phyloP scores from a whole-genome alignment of 1,140 invertebrate genomes.

The Popillia japonica region DNA sequence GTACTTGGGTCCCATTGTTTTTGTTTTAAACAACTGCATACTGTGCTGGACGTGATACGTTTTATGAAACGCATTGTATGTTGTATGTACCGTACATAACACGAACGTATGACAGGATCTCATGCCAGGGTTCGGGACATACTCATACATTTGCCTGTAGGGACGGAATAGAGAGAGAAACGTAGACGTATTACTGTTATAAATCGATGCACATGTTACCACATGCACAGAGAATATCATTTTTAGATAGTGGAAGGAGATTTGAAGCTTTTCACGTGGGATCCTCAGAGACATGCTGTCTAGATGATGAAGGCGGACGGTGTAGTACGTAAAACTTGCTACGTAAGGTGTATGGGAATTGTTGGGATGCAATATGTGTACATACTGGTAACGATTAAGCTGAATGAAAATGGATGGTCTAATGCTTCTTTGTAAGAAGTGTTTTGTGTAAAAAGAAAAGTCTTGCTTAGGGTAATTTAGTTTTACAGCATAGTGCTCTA shows the following conservation, averaged over 20 bases:
- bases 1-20: background rate
- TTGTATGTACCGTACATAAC: background rate
- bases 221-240: slow-evolving; percentile 6
- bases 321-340: too few relatives aligned
- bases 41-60: background rate
- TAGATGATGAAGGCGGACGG: background rate
- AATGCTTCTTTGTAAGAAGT: too few relatives aligned
- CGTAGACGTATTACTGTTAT: background rate
- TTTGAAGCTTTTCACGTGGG: background rate
- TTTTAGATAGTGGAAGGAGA: slow-evolving; percentile 6
- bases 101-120: too few relatives aligned
- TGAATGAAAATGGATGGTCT: too few relatives aligned
- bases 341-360: too few relatives aligned
- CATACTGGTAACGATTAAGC: too few relatives aligned
- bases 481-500: too few relatives aligned
- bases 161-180: background rate
- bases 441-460: too few relatives aligned
- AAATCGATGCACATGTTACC: background rate
- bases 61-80: background rate
- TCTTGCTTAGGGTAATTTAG: too few relatives aligned
- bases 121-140: too few relatives aligned
- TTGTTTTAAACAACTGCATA: background rate
- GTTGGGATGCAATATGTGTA: too few relatives aligned
- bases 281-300: background rate
- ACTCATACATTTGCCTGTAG: too few relatives aligned